Evolutionary conservation across 2,888 invertebrate genomes (phyloP).

Genomic region (Meloe dianella): DNA sequence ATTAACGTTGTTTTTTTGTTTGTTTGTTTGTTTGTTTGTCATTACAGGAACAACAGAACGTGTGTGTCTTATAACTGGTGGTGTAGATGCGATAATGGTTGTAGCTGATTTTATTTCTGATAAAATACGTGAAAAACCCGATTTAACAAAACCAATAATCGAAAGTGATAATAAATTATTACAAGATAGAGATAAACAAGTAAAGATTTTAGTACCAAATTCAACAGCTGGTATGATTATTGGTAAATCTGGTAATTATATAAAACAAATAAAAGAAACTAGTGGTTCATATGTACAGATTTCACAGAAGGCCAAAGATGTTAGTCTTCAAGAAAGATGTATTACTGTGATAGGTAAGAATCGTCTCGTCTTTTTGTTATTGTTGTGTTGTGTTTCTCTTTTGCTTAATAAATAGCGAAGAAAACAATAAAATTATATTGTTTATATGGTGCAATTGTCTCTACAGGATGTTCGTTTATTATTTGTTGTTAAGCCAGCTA

Average conservation of each 20-base stretch:
- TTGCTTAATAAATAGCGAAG: conserved; percentile 13
- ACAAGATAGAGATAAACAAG: conserved; percentile 91
- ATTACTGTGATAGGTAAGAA: conserved; percentile 88
- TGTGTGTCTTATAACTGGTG: conserved; percentile 92
- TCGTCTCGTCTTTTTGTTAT: conserved; percentile 8
- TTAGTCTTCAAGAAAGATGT: conserved; percentile 90
- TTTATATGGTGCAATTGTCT: conserved; percentile 11
- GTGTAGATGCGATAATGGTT: conserved; percentile 87
- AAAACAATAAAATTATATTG: conserved; percentile 17
- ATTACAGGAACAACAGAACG: conserved; percentile 87
- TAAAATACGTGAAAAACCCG: conserved; percentile 94
- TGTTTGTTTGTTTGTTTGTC: conserved; percentile 22
- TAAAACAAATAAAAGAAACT: conserved; percentile 93
- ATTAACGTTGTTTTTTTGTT: not conserved
- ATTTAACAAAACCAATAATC: conserved; percentile 81
- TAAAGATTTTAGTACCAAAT: conserved; percentile 95
- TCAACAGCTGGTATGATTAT: conserved; percentile 98
- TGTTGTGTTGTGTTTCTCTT: too few relatives aligned
- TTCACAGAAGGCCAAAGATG: conserved; percentile 94
- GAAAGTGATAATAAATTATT: conserved; percentile 81
- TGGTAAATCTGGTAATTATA: conserved; percentile 94
- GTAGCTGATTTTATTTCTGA: conserved; percentile 95
- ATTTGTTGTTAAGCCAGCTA: conserved; percentile 4
- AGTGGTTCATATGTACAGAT: conserved; percentile 96
- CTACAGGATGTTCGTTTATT: conserved; percentile 7